phyloP scores from a whole-genome alignment of 1,140 invertebrate species.

The Zaprionus gabonicus region DNA sequence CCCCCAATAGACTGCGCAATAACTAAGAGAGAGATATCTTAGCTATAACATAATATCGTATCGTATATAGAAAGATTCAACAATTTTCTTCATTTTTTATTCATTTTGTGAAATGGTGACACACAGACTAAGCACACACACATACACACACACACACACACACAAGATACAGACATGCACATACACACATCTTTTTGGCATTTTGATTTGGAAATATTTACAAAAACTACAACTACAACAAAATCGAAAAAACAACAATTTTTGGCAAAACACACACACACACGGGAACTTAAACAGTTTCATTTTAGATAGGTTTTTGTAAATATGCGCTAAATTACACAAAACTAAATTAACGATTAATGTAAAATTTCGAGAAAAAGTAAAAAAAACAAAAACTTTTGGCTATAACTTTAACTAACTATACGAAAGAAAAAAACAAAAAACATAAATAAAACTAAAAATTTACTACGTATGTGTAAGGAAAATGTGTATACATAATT shows the following conservation, averaged over 20 bases:
- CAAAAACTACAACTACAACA: conserved; percentile 42
- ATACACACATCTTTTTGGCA: conserved; percentile 48
- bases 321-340: conserved; percentile 75
- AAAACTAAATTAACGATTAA: conserved; percentile 55
- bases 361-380: conserved; percentile 42
- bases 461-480: conserved; percentile 69
- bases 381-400: conserved; percentile 54
- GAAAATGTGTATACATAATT: conserved; percentile 72
- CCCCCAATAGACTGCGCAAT: conserved; percentile 75
- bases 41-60: conserved; percentile 24
- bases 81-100: conserved; percentile 31
- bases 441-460: conserved; percentile 44
- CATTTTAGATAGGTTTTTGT: conserved; percentile 65
- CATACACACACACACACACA: conserved; percentile 40
- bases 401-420: conserved; percentile 62
- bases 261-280: conserved; percentile 35
- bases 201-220: conserved; percentile 52
- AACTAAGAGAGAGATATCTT: conserved; percentile 40
- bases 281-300: conserved; percentile 3
- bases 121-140: conserved; percentile 32
- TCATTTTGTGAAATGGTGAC: conserved; percentile 77
- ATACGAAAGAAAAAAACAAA: conserved; percentile 31
- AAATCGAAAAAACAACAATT: conserved; percentile 29
- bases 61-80: conserved; percentile 9
- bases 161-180: conserved; percentile 18